Evolutionary conservation across 2,888 invertebrate species (phyloP).

Genomic region (Sialis lutaria): DNA sequence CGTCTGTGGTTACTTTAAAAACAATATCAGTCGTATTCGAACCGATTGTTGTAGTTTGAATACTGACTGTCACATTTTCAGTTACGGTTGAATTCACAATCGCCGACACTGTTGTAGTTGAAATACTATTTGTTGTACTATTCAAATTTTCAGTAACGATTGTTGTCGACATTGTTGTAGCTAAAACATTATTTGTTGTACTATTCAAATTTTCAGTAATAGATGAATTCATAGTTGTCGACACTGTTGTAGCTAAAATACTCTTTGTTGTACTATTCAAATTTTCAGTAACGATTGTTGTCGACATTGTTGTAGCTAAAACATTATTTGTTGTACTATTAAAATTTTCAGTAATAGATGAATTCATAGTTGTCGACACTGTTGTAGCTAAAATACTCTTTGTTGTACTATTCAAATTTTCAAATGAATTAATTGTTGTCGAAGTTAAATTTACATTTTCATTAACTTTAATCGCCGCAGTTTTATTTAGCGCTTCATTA

Average conservation of each 20-base stretch:
- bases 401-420: too few species aligned
- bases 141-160: background rate
- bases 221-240: background rate
- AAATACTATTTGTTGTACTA: background rate
- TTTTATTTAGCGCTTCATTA: too few species aligned
- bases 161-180: background rate
- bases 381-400: background rate
- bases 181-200: background rate
- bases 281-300: background rate
- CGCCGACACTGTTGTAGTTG: background rate
- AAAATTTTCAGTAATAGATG: background rate
- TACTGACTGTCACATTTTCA: too few species aligned
- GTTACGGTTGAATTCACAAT: too few species aligned
- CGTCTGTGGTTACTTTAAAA: too few species aligned
- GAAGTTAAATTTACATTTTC: background rate
- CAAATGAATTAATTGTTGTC: too few species aligned
- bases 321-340: background rate
- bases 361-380: background rate
- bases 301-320: background rate
- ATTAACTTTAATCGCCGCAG: background rate
- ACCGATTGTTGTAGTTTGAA: too few species aligned
- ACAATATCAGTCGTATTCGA: too few species aligned
- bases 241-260: background rate
- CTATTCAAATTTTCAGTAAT: background rate
- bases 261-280: too few species aligned